Evolutionary conservation across 1,140 invertebrate genomes (phyloP).

Genomic region (Marisa cornuarietis): DNA sequence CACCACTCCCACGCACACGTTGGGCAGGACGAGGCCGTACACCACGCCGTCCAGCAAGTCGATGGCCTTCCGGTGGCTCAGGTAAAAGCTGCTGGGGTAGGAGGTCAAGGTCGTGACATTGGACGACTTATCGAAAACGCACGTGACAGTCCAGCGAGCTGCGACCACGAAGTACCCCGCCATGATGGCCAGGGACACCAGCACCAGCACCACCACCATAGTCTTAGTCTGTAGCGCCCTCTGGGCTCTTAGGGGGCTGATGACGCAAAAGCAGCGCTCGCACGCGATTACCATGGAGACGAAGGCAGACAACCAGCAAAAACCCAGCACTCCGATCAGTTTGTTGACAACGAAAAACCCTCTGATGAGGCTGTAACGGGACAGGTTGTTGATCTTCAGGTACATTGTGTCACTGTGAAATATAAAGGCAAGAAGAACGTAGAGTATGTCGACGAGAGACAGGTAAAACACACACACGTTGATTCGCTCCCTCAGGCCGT

Average conservation of each 20-base stretch:
- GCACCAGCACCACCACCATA: not conserved
- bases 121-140: not conserved
- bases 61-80: not conserved
- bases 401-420: not conserved
- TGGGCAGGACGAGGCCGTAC: slow-evolving; percentile 6
- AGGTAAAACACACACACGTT: slow-evolving; percentile 9
- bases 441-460: not conserved
- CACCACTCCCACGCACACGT: not conserved
- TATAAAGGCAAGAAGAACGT: not conserved
- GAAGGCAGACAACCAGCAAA: not conserved
- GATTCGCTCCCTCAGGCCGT: slow-evolving; percentile 13
- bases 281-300: slow-evolving; percentile 9
- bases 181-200: not conserved
- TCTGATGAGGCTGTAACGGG: not conserved
- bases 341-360: not conserved
- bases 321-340: not conserved
- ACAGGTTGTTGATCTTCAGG: not conserved
- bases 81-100: slow-evolving; percentile 9
- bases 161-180: not conserved
- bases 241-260: not conserved
- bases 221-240: not conserved
- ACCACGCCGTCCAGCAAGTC: slow-evolving; percentile 1
- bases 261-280: slow-evolving; percentile 14
- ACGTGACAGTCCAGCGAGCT: not conserved
- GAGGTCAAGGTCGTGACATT: too few species aligned